These are phyloP conservation scores for Copidosoma floridanum DNA, from an alignment of 1,140 invertebrate genomes.

Conservation along the genomic window DNA sequence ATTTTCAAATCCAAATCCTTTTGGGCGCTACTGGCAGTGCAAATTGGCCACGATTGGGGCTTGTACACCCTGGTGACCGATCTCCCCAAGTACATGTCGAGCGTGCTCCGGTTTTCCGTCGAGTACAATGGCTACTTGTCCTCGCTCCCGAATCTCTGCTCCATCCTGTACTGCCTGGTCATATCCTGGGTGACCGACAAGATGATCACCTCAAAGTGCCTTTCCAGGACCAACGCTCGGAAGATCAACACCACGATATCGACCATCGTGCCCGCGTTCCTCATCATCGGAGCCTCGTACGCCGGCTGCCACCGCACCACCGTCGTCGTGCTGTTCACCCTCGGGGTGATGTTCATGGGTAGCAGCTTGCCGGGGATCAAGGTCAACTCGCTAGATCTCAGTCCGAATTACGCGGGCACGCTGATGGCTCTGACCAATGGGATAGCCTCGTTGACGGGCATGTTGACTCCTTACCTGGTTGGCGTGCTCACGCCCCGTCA, in stretches of 20 bases:
- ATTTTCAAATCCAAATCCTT: conserved; percentile 74
- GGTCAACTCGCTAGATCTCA: conserved; percentile 81
- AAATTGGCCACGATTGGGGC: conserved; percentile 89
- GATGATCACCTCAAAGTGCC: conserved; percentile 60
- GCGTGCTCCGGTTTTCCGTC: conserved; percentile 82
- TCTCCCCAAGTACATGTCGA: conserved; percentile 89
- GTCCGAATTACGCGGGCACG: conserved; percentile 78
- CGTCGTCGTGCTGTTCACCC: conserved; percentile 67
- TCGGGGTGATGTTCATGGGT: conserved; percentile 74
- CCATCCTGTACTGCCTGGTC: conserved; percentile 70
- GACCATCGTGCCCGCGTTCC: conserved; percentile 71
- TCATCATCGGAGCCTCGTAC: conserved; percentile 78
- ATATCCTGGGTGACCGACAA: conserved; percentile 69
- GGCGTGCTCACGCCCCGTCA: conserved; percentile 74
- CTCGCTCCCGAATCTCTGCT: conserved; percentile 68
- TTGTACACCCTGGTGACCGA: conserved; percentile 92
- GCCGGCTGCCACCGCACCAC: conserved; percentile 69
- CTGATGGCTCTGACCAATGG: conserved; percentile 86
- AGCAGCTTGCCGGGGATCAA: conserved; percentile 60
- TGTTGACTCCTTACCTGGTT: conserved; percentile 76
- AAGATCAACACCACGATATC: conserved; percentile 75
- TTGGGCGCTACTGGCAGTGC: conserved; percentile 71
- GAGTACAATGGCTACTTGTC: conserved; percentile 68
- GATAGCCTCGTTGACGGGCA: conserved; percentile 77
- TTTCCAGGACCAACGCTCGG: conserved; percentile 63